Percentiles rank a stretch among this genome's conserved stretches.
Conservation (phyloP, 2,888 invertebrate species). For the Drosophila diplacantha region DNA sequence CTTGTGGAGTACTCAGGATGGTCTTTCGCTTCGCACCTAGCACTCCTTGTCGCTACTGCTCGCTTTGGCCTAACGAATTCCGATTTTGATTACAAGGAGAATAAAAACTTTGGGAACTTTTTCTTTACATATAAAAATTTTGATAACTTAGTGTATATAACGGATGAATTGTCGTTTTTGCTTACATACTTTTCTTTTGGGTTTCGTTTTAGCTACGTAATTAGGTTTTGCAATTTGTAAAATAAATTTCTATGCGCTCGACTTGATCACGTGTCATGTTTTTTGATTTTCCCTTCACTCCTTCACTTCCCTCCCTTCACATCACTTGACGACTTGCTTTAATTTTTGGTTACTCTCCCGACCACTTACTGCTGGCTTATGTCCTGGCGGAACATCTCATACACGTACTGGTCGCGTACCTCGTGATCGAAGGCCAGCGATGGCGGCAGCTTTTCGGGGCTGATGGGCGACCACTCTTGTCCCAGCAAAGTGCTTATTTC, state of each 20-base stretch:
- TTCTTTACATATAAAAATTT: conserved; percentile 39
- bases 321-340: conserved; percentile 30
- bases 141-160: conserved; percentile 32
- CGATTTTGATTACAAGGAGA: conserved; percentile 22
- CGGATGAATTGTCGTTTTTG: conserved; percentile 25
- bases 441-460: conserved; percentile 71
- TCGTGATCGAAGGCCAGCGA: conserved; percentile 75
- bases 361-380: conserved; percentile 65
- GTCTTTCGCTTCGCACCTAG: conserved; percentile 53
- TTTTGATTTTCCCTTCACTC: conserved; percentile 14
- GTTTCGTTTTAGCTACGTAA: conserved; percentile 50
- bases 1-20: conserved; percentile 69
- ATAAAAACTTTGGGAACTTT: conserved; percentile 40
- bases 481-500: conserved; percentile 76
- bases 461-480: conserved; percentile 74
- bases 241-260: conserved; percentile 52
- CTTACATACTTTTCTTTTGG: conserved; percentile 19
- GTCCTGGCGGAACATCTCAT: conserved; percentile 76
- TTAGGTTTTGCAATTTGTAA: conserved; percentile 35
- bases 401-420: conserved; percentile 76
- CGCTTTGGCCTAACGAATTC: conserved; percentile 48
- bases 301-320: background rate
- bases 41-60: conserved; percentile 34
- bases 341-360: conserved; percentile 27
- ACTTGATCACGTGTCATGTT: conserved; percentile 64